phyloP scores from a whole-genome alignment of 2,797 vertebrate genomes.

The Bucorvus abyssinicus region DNA sequence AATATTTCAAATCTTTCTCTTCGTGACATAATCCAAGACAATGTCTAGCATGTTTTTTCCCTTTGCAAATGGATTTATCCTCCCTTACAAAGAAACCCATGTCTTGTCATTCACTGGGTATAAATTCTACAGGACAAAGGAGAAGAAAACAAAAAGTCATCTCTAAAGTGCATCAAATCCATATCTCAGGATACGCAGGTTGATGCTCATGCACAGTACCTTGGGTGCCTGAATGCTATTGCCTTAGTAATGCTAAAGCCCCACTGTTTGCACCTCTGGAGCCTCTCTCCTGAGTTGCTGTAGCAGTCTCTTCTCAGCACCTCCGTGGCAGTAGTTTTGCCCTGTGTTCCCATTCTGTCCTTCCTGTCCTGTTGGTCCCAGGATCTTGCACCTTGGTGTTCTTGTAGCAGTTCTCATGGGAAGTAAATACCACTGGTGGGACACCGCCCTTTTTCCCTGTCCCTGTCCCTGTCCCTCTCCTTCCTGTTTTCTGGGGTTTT shows the following conservation, averaged over 20 bases:
- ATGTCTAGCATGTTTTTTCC: neutral
- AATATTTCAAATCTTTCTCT: neutral
- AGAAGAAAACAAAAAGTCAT: neutral
- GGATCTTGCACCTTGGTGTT: neutral
- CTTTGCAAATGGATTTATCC: neutral
- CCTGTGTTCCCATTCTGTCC: neutral
- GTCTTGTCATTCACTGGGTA: neutral
- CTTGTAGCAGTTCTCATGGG: accelerated
- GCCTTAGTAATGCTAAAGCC: neutral
- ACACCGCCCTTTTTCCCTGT: neutral
- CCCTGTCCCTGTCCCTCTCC: too few relatives aligned
- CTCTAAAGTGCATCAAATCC: neutral
- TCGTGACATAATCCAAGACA: neutral
- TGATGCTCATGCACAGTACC: neutral
- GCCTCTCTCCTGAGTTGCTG: too few relatives aligned
- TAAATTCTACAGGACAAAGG: neutral
- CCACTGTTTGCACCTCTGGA: neutral
- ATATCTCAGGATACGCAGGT: neutral
- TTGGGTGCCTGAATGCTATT: neutral
- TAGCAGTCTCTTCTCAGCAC: neutral
- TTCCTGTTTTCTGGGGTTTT: neutral
- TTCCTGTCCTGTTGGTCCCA: neutral
- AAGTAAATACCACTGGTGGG: neutral
- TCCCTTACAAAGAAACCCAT: neutral
- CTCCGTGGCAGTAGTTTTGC: neutral